These are phyloP conservation scores for Eclectus roratus DNA, from an alignment of 2,113 vertebrate species.

Conservation along the genomic window DNA sequence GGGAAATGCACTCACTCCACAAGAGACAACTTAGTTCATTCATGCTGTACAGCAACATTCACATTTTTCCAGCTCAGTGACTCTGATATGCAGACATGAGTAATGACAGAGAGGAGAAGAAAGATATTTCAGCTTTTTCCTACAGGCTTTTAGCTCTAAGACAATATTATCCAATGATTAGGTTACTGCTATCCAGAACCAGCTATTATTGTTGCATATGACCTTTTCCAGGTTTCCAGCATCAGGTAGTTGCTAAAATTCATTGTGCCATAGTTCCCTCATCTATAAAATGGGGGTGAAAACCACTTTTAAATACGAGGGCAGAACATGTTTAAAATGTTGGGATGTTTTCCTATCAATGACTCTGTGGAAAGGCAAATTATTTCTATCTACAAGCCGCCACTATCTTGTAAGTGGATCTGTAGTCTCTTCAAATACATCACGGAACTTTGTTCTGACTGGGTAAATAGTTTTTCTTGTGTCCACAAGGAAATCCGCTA, in stretches of 20 bases:
- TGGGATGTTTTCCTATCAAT: background rate
- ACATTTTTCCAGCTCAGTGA: constrained; percentile 33
- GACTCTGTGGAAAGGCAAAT: background rate
- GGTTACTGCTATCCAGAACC: background rate
- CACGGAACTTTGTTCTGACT: background rate
- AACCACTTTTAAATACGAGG: background rate
- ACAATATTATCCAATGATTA: background rate
- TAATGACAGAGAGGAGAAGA: background rate
- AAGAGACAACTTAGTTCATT: constrained; percentile 12
- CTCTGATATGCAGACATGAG: background rate
- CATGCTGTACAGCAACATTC: background rate
- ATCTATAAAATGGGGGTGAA: background rate
- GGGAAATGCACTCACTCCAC: background rate
- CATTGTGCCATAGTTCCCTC: background rate
- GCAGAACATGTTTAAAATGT: background rate
- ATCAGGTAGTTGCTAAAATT: background rate
- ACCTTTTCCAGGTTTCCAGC: background rate
- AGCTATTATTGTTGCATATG: background rate
- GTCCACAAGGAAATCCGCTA: background rate
- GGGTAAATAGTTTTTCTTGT: background rate
- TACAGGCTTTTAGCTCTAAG: constrained; percentile 12
- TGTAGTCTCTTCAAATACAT: background rate
- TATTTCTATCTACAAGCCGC: background rate
- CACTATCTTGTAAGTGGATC: background rate
- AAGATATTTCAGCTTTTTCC: background rate